Percentiles rank a stretch among this genome's conserved stretches.
Evolutionary conservation across 2,888 invertebrate species (phyloP).

Genomic region (Pherbina coryleti): DNA sequence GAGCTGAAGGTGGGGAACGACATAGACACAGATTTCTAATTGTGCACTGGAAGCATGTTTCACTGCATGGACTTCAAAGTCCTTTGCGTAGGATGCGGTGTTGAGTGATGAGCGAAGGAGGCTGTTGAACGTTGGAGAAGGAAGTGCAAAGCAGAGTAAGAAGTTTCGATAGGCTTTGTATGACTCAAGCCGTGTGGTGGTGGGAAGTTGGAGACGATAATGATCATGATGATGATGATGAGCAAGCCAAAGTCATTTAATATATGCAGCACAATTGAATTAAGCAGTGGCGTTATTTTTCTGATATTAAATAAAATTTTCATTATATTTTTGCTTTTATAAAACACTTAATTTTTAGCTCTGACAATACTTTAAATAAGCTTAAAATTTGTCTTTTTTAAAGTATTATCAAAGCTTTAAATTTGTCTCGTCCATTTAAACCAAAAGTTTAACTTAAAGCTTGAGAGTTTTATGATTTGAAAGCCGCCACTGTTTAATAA

Average conservation of each 20-base stretch:
- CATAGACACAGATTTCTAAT: slow-evolving; percentile 63
- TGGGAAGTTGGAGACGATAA: neutral
- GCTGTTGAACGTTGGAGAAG: neutral
- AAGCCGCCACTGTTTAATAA: slow-evolving; percentile 39
- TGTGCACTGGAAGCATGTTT: slow-evolving; percentile 49
- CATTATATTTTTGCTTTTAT: no score
- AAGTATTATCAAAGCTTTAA: no score
- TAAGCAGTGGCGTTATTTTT: slow-evolving; percentile 54
- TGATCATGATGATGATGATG: neutral
- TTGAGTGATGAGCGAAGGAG: neutral
- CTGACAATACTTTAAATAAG: no score
- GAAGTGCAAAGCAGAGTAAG: neutral
- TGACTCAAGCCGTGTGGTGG: neutral
- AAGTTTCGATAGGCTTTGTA: slow-evolving; percentile 6
- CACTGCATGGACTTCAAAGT: slow-evolving; percentile 24
- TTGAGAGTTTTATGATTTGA: no score
- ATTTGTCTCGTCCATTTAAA: no score
- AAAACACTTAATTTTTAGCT: no score
- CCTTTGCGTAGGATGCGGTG: neutral
- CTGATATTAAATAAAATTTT: no score
- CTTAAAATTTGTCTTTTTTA: no score
- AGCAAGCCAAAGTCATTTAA: slow-evolving; percentile 62
- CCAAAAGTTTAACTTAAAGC: no score
- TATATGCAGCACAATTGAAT: slow-evolving; percentile 63
- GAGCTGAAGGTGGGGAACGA: neutral